These are phyloP conservation scores for Ophioderma brevispina DNA, from an alignment of 35 echinoderm and acorn worm genomes.

Conservation along the genomic window DNA sequence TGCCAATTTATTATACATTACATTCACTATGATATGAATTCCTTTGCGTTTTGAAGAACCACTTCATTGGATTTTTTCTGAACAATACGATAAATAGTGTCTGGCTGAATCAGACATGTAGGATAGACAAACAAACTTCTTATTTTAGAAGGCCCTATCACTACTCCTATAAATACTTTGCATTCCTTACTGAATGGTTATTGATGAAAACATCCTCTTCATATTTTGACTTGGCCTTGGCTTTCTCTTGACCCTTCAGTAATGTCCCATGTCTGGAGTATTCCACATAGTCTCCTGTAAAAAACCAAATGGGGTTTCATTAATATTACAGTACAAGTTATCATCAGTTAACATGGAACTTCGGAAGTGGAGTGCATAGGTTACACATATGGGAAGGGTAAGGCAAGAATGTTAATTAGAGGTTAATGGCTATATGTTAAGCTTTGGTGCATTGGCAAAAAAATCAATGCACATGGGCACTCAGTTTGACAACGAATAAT, in stretches of 20 bases:
- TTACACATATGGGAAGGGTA: neutral
- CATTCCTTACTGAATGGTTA: conserved; percentile 91
- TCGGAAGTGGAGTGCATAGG: neutral
- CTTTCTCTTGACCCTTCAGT: conserved; percentile 96
- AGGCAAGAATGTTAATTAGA: neutral
- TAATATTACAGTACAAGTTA: neutral
- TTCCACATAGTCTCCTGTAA: conserved; percentile 93
- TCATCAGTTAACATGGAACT: neutral
- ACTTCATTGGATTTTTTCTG: no score
- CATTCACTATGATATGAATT: no score
- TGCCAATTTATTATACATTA: no score
- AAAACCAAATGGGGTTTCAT: neutral
- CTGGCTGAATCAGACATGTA: no score
- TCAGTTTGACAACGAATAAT: no score
- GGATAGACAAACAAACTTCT: no score
- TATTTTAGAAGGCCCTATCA: no score
- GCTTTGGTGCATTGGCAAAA: no score
- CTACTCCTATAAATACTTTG: no score
- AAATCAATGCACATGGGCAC: no score
- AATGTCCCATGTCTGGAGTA: conserved; percentile 94
- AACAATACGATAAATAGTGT: no score
- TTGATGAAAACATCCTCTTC: conserved; percentile 84
- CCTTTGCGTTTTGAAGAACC: no score
- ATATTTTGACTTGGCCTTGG: conserved; percentile 91
- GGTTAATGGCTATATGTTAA: neutral